Base-by-base conservation (phyloP, 2,888 invertebrate genomes). In the Thelaira solivaga region DNA sequence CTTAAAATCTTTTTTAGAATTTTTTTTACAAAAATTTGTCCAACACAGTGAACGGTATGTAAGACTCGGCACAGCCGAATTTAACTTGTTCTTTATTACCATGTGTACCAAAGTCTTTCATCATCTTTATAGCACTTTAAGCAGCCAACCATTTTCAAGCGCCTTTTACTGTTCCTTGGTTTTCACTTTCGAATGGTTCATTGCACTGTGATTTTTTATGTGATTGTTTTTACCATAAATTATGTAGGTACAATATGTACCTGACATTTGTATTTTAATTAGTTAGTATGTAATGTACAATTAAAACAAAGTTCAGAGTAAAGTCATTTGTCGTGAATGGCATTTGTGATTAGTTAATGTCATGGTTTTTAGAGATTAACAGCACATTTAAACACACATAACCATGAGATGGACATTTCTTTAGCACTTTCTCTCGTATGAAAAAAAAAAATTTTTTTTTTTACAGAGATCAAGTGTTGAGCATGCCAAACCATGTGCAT, bases 151-250 rank as follows among this genome's bases (percentile, higher is more conserved):
- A 53, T 61, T 65, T 45, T 34, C 51, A 55, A 36, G 69, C 51
- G 65, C 39, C 57, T 41, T 69, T 62, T 47, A 31, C 13, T 49
- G 73, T 74, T 71, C 57, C 80, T 41, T 74, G 68, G 65, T 57
- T 78, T 68, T 74, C 73, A 71, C 69, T 77, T 76, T 68, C 64
- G 67, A 73, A 85, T 86, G 86, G 87, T 83, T 86, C 86, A 86
- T 87, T 86, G 86, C 86, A 86, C 86, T 86, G 87, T 86, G 86
- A 83, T 85, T 82, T 84, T 83, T 80, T 78, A 78, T 78, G 78
- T 78, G 78, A 69, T 74, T 45, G 24, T 22, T 29, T 39, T 39
- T 6, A 39, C n/a, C 13, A 20, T 47, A 29, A 69, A 43, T n/a
- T n/a, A n/a, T n/a, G n/a, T n/a, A n/a, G n/a, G n/a, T n/a, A n/a